Evolutionary conservation across 2,797 vertebrate genomes (phyloP), one percentile per base, ranked within the genome.

Genomic region (Oophaga sylvatica): DNA sequence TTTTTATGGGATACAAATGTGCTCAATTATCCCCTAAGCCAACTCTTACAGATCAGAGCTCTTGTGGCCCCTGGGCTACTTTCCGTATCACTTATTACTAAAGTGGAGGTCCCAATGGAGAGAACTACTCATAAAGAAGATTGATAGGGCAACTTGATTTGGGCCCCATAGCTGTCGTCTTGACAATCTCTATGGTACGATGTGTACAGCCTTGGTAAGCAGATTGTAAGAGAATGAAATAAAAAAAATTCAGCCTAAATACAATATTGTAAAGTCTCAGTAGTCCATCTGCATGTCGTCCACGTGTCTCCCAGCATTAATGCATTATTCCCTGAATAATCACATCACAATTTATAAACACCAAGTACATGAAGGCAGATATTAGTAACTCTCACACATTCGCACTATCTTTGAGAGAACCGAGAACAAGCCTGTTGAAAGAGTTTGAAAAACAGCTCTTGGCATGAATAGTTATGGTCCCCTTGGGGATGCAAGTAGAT

Each of bases 381-480:
- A 89, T 89, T 79, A 89, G 88, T 85, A 89, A 77, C 80, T 86
- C 73, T 63, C 73, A 57, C 71, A 85, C 88, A 89, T 86, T 53
- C 88, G 48, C 84, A 73, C 84, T 86, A 86, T 89, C 84, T 86
- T 60, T 73, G 84, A 91, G 80, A 73, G 91, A 93, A 92, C 86
- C 92, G 91, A 86, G 90, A 91, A 90, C 85, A 89, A 90, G 0
- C 2, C 89, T 92, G 85, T 85, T 88, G 71, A 90, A 90, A 85
- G 90, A 93, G 89, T 90, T 92, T 91, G 87, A 92, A 91, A 93
- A 90, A 90, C 78, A 90, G 91, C 91, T 94, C 88, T 90, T 91
- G 91, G 92, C 92, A 92, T 92, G 88, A 92, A 93, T 91, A 93
- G 91, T 91, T 19, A 26, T 83, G 81, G 88, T 83, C 91, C 91